Evolutionary conservation across 2,113 vertebrate genomes (phyloP).

Genomic region (Asarcornis scutulata): DNA sequence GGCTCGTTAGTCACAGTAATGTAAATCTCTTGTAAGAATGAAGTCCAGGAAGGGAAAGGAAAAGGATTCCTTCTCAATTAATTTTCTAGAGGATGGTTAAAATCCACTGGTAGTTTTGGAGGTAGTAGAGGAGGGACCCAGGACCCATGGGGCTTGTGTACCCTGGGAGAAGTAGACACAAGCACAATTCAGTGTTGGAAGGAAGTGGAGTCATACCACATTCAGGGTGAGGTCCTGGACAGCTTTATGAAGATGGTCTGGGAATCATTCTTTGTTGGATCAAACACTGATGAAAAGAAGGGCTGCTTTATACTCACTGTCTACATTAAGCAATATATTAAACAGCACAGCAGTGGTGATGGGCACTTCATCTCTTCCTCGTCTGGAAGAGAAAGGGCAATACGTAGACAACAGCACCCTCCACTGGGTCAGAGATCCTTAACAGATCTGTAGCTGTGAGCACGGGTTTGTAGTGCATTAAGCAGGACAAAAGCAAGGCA

Average conservation of each 20-base stretch:
- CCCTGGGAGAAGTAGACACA: not conserved
- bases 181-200: not conserved
- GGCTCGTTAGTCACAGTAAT: not conserved
- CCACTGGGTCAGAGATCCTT: not conserved
- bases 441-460: not conserved
- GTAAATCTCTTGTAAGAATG: not conserved
- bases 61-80: not conserved
- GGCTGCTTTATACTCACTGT: not conserved
- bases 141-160: not conserved
- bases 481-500: not conserved
- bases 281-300: not conserved
- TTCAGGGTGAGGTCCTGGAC: not conserved
- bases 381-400: not conserved
- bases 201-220: not conserved
- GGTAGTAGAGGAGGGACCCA: not conserved
- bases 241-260: not conserved
- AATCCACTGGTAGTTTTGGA: not conserved
- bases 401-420: not conserved
- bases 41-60: not conserved
- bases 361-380: no score
- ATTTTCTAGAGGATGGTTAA: not conserved
- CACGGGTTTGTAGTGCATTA: fast-evolving
- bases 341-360: not conserved
- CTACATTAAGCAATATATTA: not conserved
- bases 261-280: not conserved